These are phyloP conservation scores for Betta splendens DNA, from an alignment of 2,797 vertebrate species.

Conservation along the genomic window DNA sequence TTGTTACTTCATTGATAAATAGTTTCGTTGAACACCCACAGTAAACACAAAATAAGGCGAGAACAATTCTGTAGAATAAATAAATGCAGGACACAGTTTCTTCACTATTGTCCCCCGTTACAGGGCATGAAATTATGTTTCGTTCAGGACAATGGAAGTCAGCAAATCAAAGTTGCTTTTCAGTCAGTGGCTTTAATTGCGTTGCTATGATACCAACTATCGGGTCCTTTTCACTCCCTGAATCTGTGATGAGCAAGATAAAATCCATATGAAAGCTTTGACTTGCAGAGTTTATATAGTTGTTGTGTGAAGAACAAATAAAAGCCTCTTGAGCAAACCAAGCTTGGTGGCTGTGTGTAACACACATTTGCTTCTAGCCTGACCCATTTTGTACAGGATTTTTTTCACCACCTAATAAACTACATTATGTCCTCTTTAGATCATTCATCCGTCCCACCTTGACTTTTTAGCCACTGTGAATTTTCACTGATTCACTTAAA, in stretches of 20 bases:
- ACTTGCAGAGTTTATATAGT: too few species aligned
- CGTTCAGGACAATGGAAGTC: slow-evolving; percentile 15
- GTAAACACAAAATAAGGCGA: background rate
- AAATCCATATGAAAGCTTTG: background rate
- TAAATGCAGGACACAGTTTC: background rate
- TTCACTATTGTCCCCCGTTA: slow-evolving; percentile 7
- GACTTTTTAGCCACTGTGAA: too few species aligned
- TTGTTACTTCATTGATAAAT: background rate
- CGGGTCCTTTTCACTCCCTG: background rate
- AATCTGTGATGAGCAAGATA: background rate
- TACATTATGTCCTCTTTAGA: too few species aligned
- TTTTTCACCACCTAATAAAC: too few species aligned
- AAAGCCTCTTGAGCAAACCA: too few species aligned
- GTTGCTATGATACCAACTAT: slow-evolving; percentile 13
- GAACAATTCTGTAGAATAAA: background rate
- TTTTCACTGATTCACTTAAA: too few species aligned
- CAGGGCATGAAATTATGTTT: slow-evolving; percentile 28
- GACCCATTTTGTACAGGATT: too few species aligned
- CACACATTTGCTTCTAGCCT: too few species aligned
- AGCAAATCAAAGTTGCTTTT: slow-evolving; percentile 12
- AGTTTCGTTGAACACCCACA: background rate
- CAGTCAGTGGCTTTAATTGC: slow-evolving; percentile 6
- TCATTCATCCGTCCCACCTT: too few species aligned
- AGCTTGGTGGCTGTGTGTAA: too few species aligned
- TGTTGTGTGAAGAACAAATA: too few species aligned